Evolutionary conservation across 2,113 vertebrate species (phyloP).

Genomic region (Hippocampus barbouri): DNA sequence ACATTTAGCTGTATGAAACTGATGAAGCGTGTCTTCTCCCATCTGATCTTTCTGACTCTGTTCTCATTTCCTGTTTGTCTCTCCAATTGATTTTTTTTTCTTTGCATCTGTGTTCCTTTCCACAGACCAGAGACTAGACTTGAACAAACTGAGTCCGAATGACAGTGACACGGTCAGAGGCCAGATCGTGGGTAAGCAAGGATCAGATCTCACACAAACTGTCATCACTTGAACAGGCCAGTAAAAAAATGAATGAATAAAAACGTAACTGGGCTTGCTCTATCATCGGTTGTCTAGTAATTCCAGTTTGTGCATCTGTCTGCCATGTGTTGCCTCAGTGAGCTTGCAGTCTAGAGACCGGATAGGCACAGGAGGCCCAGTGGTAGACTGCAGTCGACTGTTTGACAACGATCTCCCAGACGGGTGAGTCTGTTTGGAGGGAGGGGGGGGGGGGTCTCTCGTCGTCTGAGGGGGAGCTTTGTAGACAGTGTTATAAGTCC

Average conservation of each 20-base stretch:
- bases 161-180: slow-evolving; percentile 97
- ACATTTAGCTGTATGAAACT: slow-evolving; percentile 29
- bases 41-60: slow-evolving; percentile 27
- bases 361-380: slow-evolving; percentile 92
- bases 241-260: not conserved
- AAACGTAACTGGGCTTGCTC: slow-evolving; percentile 26
- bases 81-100: slow-evolving; percentile 2
- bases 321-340: slow-evolving; percentile 75
- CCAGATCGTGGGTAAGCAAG: slow-evolving; percentile 91
- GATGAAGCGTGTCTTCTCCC: slow-evolving; percentile 18
- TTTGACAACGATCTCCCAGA: slow-evolving; percentile 98
- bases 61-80: slow-evolving; percentile 35
- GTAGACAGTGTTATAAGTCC: slow-evolving; percentile 11
- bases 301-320: slow-evolving; percentile 47
- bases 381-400: slow-evolving; percentile 95
- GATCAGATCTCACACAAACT: not conserved
- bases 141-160: slow-evolving; percentile 96
- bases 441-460: slow-evolving; percentile 10
- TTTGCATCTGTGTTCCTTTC: slow-evolving; percentile 6
- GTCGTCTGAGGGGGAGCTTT: slow-evolving; percentile 14
- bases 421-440: slow-evolving; percentile 76
- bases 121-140: slow-evolving; percentile 94
- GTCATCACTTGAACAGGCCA: not conserved
- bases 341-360: slow-evolving; percentile 97
- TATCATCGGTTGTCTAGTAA: slow-evolving; percentile 50